Evolutionary conservation across 2,888 invertebrate species (phyloP).

Genomic region (Timema cristinae): DNA sequence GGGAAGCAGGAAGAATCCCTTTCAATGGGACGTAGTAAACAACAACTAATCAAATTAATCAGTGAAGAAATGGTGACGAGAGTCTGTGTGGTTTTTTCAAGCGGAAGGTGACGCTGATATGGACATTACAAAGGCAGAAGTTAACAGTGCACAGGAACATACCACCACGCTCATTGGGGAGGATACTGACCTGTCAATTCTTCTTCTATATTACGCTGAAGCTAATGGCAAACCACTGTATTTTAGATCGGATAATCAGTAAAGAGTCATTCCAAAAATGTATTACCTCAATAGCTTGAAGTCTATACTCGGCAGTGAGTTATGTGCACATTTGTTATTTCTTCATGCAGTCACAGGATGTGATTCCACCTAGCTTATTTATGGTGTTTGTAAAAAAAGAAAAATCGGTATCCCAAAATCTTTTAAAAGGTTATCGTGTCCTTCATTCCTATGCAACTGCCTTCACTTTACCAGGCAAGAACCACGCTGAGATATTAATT

Average conservation of each 20-base stretch:
- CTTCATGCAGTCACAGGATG: slow-evolving; percentile 1
- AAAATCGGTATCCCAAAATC: not conserved
- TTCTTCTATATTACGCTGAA: slow-evolving; percentile 4
- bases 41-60: slow-evolving; percentile 5
- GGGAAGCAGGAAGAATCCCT: slow-evolving; percentile 7
- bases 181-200: not conserved
- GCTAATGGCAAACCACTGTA: not conserved
- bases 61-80: slow-evolving; percentile 11
- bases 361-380: not conserved
- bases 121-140: not conserved
- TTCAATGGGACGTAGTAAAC: slow-evolving; percentile 6
- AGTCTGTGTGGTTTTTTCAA: slow-evolving; percentile 1
- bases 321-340: slow-evolving; percentile 10
- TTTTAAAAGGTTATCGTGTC: not conserved
- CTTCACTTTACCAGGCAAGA: too few relatives aligned
- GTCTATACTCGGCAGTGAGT: slow-evolving; percentile 2
- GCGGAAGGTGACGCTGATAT: not conserved
- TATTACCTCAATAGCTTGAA: not conserved
- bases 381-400: slow-evolving; percentile 2
- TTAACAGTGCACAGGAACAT: slow-evolving; percentile 5
- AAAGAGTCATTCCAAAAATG: not conserved
- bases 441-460: not conserved
- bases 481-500: too few relatives aligned
- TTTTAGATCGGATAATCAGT: not conserved
- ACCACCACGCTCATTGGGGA: not conserved